Evolutionary conservation across 2,888 invertebrate species (phyloP).

Genomic region (Luffia ferchaultella): DNA sequence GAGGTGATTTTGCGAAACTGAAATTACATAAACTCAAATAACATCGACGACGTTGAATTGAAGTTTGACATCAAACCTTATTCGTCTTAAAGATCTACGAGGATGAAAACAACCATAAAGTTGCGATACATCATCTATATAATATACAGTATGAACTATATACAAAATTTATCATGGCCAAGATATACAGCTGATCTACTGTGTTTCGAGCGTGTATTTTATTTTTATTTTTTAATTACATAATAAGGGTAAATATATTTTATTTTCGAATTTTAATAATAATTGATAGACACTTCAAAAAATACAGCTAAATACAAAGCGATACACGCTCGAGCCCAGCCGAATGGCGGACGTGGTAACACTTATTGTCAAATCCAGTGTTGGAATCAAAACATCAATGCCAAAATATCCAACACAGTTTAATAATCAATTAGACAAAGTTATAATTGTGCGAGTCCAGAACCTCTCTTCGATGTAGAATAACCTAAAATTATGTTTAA

Average conservation of each 20-base stretch:
- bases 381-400: not conserved
- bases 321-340: not conserved
- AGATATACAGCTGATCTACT: not conserved
- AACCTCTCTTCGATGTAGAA: no score
- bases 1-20: no score
- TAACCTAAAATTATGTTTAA: no score
- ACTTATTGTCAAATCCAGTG: conserved; percentile 2
- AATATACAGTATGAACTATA: not conserved
- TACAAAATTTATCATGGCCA: not conserved
- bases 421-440: not conserved
- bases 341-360: not conserved
- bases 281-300: not conserved
- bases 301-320: not conserved
- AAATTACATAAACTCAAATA: no score
- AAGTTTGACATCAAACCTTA: no score
- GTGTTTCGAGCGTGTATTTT: not conserved
- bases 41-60: no score
- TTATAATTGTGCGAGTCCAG: not conserved
- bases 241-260: no score
- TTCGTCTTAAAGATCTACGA: not conserved
- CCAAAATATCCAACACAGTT: not conserved
- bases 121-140: not conserved
- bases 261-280: no score
- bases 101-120: no score
- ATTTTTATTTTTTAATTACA: not conserved